Conservation (phyloP, 2,888 invertebrate species). For the Stramonita haemastoma region DNA sequence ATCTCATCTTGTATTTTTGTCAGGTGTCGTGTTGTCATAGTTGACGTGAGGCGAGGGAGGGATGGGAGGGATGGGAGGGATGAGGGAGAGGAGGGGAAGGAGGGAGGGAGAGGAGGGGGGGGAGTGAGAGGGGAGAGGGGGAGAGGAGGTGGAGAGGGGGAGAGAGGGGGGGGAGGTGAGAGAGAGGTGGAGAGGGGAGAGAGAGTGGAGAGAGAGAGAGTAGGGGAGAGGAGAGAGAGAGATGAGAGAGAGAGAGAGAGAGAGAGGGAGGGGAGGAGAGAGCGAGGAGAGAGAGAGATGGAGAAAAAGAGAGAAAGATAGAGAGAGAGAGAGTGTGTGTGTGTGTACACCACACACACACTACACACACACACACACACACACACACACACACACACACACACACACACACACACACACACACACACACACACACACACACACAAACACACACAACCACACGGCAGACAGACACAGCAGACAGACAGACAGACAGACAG, state of each 20-base stretch:
- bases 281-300: not conserved
- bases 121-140: too few relatives aligned
- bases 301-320: not conserved
- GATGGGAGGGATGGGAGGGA: too few relatives aligned
- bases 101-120: too few relatives aligned
- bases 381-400: not conserved
- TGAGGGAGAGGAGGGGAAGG: too few relatives aligned
- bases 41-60: too few relatives aligned
- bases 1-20: too few relatives aligned
- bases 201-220: too few relatives aligned
- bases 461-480: not conserved
- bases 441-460: not conserved
- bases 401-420: constrained; percentile 12
- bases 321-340: not conserved
- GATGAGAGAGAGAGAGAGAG: not conserved
- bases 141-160: too few relatives aligned
- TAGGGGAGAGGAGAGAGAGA: not conserved
- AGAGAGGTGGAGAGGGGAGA: too few relatives aligned
- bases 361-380: not conserved
- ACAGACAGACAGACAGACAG: too few relatives aligned
- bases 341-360: not conserved
- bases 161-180: too few relatives aligned
- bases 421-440: constrained; percentile 6
- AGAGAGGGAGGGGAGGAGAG: not conserved
- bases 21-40: too few relatives aligned